A percentile compares a stretch with the other conserved stretches of the same genome.
Conservation (phyloP, 2,113 vertebrate genomes). For the Oncorhynchus keta region DNA sequence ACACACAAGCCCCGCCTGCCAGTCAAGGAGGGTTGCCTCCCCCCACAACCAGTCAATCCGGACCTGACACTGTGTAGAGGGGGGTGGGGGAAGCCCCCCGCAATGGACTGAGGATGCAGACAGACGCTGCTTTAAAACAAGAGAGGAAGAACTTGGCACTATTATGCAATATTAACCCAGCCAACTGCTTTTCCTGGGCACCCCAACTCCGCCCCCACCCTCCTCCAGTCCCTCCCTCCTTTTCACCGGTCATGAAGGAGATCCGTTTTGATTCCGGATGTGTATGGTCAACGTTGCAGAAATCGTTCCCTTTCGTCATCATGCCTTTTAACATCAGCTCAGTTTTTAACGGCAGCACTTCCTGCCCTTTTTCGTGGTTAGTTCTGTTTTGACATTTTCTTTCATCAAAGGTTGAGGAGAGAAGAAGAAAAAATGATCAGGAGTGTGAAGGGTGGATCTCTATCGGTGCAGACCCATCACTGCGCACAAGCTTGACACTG, state of each 20-base stretch:
- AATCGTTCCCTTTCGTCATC: slow-evolving; percentile 70
- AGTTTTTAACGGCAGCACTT: slow-evolving; percentile 83
- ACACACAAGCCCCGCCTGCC: slow-evolving; percentile 60
- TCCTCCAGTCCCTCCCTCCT: slow-evolving; percentile 25
- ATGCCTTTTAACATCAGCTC: slow-evolving; percentile 61
- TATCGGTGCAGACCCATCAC: slow-evolving; percentile 14
- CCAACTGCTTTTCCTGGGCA: slow-evolving; percentile 82
- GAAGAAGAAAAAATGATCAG: too few relatives aligned
- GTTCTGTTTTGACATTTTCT: slow-evolving; percentile 2
- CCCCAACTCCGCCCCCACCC: slow-evolving; percentile 51
- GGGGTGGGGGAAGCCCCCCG: slow-evolving; percentile 18
- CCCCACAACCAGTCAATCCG: slow-evolving; percentile 73
- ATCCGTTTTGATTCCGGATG: slow-evolving; percentile 21
- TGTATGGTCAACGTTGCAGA: slow-evolving; percentile 55
- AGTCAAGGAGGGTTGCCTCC: slow-evolving; percentile 75
- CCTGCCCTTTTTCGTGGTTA: not conserved
- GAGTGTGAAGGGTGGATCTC: not conserved
- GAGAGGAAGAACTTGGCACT: too few relatives aligned
- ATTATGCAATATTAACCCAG: slow-evolving; percentile 79
- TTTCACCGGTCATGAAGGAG: slow-evolving; percentile 41
- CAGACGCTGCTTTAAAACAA: too few relatives aligned
- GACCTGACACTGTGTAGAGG: slow-evolving; percentile 83
- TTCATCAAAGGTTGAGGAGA: not conserved
- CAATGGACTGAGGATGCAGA: too few relatives aligned
- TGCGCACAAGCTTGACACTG: slow-evolving; percentile 35